Evolutionary conservation across 2,888 invertebrate genomes (phyloP), one percentile per base, ranked within the genome.

Genomic region (Pilophorus perplexus): DNA sequence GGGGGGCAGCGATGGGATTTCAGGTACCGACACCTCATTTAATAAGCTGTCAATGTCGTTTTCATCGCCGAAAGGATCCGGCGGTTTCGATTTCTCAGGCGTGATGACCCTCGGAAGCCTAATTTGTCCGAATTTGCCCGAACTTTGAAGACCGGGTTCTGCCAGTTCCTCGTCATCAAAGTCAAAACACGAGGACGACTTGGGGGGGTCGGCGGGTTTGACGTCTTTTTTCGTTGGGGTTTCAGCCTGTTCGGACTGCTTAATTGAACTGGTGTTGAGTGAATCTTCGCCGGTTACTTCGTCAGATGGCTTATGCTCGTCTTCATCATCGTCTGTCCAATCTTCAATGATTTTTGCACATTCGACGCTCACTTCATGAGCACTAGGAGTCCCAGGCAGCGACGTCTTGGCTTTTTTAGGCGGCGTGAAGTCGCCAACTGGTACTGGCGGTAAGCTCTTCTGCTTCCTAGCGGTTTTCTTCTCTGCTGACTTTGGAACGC

Each of bases 311-410:
- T n/a, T n/a, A n/a, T n/a, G n/a, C 72, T 89, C 89, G 70, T 85
- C 85, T 38, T 80, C 79, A 16, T 80, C 81, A 67, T 81, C 84
- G 72, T 89, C 89, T 70, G 85, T 85, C 89, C 90, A 90, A 74
- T 90, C 90, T 1, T 88, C 88, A 66, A 90, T 77, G 44, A 90
- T 78, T 72, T 86, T 84, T 42, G 40, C 44, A 12, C n/a, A 20
- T 59, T 59, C 42, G 6, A 14, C 14, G 25, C 59, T 59, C 22
- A 42, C 44, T 14, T 59, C 59, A 8, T 14, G 23, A n/a, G 23
- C 23, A 10, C 14, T 23, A 10, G 23, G 46, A n/a, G 23, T 10
- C 12, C 8, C 44, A 16, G 6, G 14, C 6, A 3, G 10, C 16
- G 18, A 22, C 44, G 18, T 18, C 3, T 23, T 6, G 4, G 3